Conservation (phyloP, 2,113 vertebrate genomes). For the Desmodus rotundus region DNA sequence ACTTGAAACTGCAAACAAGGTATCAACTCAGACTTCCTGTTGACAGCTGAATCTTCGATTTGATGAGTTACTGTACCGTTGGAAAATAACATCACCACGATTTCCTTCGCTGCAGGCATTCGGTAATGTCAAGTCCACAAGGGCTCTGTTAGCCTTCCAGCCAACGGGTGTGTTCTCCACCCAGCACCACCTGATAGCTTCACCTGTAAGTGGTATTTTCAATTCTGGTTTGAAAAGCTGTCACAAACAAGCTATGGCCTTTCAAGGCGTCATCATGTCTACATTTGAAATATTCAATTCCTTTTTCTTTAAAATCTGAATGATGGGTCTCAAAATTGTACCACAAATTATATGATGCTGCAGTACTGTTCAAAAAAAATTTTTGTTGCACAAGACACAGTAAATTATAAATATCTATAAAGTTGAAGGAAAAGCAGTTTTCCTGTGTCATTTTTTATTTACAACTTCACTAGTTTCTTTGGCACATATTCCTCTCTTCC, state of each 20-base stretch:
- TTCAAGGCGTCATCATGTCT: neutral
- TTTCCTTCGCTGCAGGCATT: neutral
- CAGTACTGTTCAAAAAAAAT: neutral
- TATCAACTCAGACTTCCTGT: neutral
- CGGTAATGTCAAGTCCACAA: fast-evolving
- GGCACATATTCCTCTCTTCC: neutral
- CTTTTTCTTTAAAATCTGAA: neutral
- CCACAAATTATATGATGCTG: neutral
- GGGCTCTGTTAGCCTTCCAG: neutral
- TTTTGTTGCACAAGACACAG: neutral
- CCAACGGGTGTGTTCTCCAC: neutral
- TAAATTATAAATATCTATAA: neutral
- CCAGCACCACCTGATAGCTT: neutral
- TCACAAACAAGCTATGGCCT: neutral
- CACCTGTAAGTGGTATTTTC: neutral
- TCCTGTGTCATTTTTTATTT: neutral
- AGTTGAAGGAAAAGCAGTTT: neutral
- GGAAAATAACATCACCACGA: neutral
- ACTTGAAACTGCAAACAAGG: neutral
- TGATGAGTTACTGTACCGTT: neutral
- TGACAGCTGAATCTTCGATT: neutral
- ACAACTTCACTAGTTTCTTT: neutral
- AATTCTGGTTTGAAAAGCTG: neutral
- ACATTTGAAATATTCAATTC: neutral
- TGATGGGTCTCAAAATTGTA: neutral